Evolutionary conservation across 2,797 vertebrate genomes (phyloP).

Genomic region (Channallabes apus): DNA sequence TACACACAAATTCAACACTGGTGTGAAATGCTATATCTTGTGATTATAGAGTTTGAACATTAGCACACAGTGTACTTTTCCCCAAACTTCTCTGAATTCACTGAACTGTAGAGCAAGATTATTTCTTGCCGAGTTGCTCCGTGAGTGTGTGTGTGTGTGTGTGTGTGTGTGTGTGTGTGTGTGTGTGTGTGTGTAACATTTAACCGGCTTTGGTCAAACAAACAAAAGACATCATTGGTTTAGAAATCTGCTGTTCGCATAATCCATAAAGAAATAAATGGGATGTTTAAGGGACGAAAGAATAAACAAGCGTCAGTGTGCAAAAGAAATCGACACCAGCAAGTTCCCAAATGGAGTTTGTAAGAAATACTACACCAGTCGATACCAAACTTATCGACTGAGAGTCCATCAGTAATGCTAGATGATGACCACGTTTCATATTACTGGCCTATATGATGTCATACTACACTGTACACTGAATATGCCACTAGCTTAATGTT

Average conservation of each 20-base stretch:
- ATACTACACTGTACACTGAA: background rate
- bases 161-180: background rate
- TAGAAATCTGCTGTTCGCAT: background rate
- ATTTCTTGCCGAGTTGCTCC: background rate
- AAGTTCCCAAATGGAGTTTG: background rate
- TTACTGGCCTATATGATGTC: background rate
- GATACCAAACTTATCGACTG: background rate
- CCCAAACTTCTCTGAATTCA: background rate
- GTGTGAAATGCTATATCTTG: background rate
- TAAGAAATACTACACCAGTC: background rate
- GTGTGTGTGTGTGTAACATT: background rate
- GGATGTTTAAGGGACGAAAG: background rate
- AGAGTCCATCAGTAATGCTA: background rate
- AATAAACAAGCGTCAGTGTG: background rate
- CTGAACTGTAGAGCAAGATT: background rate
- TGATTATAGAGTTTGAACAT: background rate
- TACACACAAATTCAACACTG: background rate
- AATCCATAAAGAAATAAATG: constrained; percentile 9
- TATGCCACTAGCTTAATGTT: background rate
- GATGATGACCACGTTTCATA: background rate
- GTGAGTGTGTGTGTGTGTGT: background rate
- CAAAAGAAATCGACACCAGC: background rate
- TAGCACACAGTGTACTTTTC: background rate
- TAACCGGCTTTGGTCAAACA: background rate
- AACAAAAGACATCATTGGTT: background rate